Evolutionary conservation across 1,140 invertebrate species (phyloP).

Genomic region (Mamestra configurata): DNA sequence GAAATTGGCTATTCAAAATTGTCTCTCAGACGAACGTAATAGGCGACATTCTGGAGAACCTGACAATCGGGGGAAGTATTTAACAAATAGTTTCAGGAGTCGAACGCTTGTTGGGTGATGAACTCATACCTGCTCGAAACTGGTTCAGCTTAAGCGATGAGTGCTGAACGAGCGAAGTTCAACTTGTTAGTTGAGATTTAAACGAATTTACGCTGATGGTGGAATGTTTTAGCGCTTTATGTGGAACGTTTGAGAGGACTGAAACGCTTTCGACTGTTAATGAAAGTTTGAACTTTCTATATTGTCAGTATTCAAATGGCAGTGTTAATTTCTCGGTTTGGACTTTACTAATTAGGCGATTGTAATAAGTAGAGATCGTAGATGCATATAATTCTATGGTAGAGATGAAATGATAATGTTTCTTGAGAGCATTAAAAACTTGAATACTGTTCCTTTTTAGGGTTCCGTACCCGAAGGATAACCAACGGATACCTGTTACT

Average conservation of each 20-base stretch:
- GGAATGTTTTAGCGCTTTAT: conserved; percentile 40
- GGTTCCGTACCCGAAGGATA: too few relatives aligned
- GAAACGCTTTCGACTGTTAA: conserved; percentile 25
- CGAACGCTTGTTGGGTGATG: conserved; percentile 43
- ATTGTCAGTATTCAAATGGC: background rate
- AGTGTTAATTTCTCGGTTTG: conserved; percentile 4
- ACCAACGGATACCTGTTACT: too few relatives aligned
- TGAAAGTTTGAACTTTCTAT: conserved; percentile 21
- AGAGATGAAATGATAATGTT: too few relatives aligned
- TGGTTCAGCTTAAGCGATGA: conserved; percentile 34
- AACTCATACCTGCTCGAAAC: conserved; percentile 48
- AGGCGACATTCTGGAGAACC: conserved; percentile 42
- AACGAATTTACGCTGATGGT: conserved; percentile 37
- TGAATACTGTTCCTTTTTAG: too few relatives aligned
- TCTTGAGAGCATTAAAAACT: too few relatives aligned
- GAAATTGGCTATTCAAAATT: conserved; percentile 40
- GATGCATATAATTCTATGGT: too few relatives aligned
- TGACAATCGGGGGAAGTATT: conserved; percentile 50
- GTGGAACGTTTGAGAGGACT: conserved; percentile 10
- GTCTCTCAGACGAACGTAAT: conserved; percentile 47
- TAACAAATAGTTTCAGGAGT: conserved; percentile 50
- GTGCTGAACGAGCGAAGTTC: conserved; percentile 27
- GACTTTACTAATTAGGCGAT: background rate
- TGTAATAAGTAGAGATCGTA: too few relatives aligned
- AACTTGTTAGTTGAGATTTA: conserved; percentile 42